phyloP scores from a whole-genome alignment of 1,140 invertebrate species.

The Hermetia illucens region DNA sequence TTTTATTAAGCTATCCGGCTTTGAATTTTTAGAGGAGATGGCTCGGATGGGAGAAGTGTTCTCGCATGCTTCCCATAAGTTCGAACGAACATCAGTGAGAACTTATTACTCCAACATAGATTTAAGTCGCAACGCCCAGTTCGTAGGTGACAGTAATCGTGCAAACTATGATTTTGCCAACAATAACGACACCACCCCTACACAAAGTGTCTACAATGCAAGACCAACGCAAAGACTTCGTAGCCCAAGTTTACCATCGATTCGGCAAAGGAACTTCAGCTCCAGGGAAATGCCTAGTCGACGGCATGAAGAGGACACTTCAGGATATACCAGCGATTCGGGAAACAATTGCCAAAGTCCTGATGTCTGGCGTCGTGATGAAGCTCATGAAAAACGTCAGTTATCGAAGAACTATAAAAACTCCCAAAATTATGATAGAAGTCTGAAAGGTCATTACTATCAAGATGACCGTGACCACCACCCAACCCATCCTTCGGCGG shows the following conservation, averaged over 20 bases:
- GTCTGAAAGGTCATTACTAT: no score
- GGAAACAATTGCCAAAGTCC: constrained; percentile 30
- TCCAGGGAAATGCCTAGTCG: constrained; percentile 6
- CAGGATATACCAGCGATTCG: constrained; percentile 50
- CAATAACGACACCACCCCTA: background rate
- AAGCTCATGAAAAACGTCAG: constrained; percentile 22
- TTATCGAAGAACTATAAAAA: background rate
- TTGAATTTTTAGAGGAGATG: constrained; percentile 42
- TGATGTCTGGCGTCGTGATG: constrained; percentile 28
- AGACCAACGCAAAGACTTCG: constrained; percentile 9
- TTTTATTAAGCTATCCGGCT: constrained; percentile 3
- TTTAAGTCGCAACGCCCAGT: constrained; percentile 12
- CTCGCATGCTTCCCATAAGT: constrained; percentile 17
- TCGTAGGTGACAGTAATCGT: background rate
- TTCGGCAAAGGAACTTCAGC: constrained; percentile 15
- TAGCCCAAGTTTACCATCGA: constrained; percentile 27
- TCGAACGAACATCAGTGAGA: constrained; percentile 29
- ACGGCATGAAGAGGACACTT: constrained; percentile 44
- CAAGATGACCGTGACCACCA: no score
- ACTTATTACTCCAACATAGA: constrained; percentile 29
- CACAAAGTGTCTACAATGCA: no score
- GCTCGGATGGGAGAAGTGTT: constrained; percentile 37
- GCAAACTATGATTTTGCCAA: background rate
- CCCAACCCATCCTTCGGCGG: no score
- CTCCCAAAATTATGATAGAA: background rate